Conservation (phyloP, 2,113 vertebrate genomes). For the Phocoena phocoena region DNA sequence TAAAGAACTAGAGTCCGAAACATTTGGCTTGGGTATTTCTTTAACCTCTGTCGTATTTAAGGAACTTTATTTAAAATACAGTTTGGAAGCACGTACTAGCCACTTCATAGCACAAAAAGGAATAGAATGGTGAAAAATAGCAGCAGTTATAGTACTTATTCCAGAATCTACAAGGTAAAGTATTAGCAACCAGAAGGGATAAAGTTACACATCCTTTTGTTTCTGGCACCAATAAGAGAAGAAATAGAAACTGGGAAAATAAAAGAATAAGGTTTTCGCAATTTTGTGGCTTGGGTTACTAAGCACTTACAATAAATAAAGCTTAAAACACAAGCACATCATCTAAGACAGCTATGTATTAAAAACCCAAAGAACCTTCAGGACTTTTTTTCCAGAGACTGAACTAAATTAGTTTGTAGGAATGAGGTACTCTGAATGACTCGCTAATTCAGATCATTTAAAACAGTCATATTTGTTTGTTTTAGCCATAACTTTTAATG, state of each 20-base stretch:
- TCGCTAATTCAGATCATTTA: slow-evolving; percentile 18
- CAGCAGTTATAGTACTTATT: slow-evolving; percentile 35
- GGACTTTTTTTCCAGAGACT: slow-evolving; percentile 40
- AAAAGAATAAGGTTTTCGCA: slow-evolving; percentile 59
- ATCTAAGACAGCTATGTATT: slow-evolving; percentile 55
- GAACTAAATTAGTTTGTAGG: slow-evolving; percentile 35
- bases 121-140: slow-evolving; percentile 19
- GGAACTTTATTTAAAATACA: slow-evolving; percentile 55
- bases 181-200: slow-evolving; percentile 50
- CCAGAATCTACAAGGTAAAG: slow-evolving; percentile 53
- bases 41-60: slow-evolving; percentile 49
- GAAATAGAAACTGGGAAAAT: slow-evolving; percentile 58
- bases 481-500: not conserved
- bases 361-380: slow-evolving; percentile 41
- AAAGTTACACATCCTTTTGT: slow-evolving; percentile 62
- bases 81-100: slow-evolving; percentile 32
- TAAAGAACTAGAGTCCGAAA: not conserved
- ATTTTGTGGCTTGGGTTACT: slow-evolving; percentile 78
- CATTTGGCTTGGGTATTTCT: slow-evolving; percentile 39
- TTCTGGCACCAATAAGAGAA: slow-evolving; percentile 61
- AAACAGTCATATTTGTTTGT: slow-evolving; percentile 12
- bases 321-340: slow-evolving; percentile 56
- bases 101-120: slow-evolving; percentile 26
- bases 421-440: slow-evolving; percentile 36
- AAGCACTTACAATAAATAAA: slow-evolving; percentile 75